phyloP scores from a whole-genome alignment of 2,888 invertebrate species.

The Sminthurinus aureus region DNA sequence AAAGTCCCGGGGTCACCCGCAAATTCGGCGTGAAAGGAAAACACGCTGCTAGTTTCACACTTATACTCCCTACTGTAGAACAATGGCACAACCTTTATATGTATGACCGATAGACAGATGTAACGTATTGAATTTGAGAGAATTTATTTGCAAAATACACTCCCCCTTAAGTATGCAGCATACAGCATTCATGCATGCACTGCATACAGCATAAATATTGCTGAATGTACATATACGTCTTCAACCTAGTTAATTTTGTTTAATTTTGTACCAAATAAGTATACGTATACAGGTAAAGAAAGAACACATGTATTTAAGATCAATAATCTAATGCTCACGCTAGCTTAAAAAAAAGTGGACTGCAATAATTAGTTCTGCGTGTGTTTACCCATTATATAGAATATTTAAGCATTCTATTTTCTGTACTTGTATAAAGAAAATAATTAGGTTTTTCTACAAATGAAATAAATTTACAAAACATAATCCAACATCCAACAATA shows the following conservation, averaged over 20 bases:
- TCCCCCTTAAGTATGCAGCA: too few species aligned
- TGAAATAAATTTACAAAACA: not conserved
- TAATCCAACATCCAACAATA: too few species aligned
- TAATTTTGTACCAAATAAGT: not conserved
- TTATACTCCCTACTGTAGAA: too few species aligned
- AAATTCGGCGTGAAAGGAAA: too few species aligned
- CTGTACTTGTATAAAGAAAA: not conserved
- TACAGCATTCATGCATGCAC: not conserved
- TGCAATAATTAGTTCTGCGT: conserved; percentile 41
- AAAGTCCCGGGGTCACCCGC: too few species aligned
- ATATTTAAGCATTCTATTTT: not conserved
- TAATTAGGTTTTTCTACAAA: conserved; percentile 15
- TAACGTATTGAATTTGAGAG: too few species aligned
- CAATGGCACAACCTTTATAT: too few species aligned
- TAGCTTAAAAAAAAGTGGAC: conserved; percentile 27
- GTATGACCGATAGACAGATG: too few species aligned
- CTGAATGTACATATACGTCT: not conserved
- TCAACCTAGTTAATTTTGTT: not conserved
- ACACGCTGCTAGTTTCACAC: too few species aligned
- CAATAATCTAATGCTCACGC: conserved; percentile 29
- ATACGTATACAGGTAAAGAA: not conserved
- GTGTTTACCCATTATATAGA: not conserved
- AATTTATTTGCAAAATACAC: too few species aligned
- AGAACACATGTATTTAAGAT: conserved; percentile 10
- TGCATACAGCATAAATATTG: not conserved